These are phyloP conservation scores for Herminia tarsipennalis DNA, from an alignment of 2,888 invertebrate species.

Conservation along the genomic window DNA sequence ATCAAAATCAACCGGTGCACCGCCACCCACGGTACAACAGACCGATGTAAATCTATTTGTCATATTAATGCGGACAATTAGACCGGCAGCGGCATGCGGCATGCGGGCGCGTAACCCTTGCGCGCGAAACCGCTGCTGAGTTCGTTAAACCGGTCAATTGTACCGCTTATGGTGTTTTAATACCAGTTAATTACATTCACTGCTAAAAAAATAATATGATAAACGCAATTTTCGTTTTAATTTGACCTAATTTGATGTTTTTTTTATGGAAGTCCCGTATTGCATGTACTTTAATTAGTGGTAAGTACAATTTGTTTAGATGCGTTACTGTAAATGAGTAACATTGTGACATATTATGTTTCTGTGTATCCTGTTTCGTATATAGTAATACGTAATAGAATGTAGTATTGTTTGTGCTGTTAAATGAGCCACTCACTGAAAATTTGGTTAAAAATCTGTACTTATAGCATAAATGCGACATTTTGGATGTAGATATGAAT, in stretches of 20 bases:
- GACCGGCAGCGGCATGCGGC: too few species aligned
- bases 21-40: slow-evolving; percentile 49
- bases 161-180: slow-evolving; percentile 61
- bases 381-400: too few species aligned
- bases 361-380: too few species aligned
- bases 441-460: too few species aligned
- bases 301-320: slow-evolving; percentile 3
- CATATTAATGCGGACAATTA: slow-evolving; percentile 83
- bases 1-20: slow-evolving; percentile 23
- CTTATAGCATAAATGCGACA: too few species aligned
- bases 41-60: slow-evolving; percentile 80
- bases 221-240: slow-evolving; percentile 25
- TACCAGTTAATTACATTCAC: slow-evolving; percentile 68
- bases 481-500: too few species aligned
- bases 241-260: slow-evolving; percentile 5
- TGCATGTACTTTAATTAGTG: not conserved
- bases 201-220: slow-evolving; percentile 44
- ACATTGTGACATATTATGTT: too few species aligned
- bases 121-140: slow-evolving; percentile 51
- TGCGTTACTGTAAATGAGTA: too few species aligned
- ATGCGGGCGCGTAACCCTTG: slow-evolving; percentile 79
- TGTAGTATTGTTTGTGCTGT: too few species aligned
- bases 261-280: not conserved
- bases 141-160: slow-evolving; percentile 59
- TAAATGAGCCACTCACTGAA: too few species aligned